These are phyloP conservation scores for Rhinichthys klamathensis DNA, from an alignment of 2,113 vertebrate genomes.

Conservation along the genomic window DNA sequence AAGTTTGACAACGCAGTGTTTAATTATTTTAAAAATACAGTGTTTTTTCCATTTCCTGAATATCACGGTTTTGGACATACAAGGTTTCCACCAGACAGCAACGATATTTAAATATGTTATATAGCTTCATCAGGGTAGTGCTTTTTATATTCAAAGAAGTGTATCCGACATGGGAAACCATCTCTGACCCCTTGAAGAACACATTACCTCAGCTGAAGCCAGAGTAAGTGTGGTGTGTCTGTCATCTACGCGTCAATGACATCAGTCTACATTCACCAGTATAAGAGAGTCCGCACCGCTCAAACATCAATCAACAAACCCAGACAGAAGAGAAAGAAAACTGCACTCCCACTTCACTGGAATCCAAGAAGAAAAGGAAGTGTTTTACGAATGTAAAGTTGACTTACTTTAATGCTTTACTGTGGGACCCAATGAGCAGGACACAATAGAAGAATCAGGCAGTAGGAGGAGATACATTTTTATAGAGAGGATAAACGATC, in stretches of 20 bases:
- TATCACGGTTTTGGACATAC: too few relatives aligned
- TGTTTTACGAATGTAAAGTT: constrained; percentile 11
- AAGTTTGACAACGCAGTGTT: too few relatives aligned
- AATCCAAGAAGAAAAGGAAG: constrained; percentile 28
- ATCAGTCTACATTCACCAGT: neutral
- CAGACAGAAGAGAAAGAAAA: neutral
- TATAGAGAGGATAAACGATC: constrained; percentile 21
- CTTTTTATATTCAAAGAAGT: neutral
- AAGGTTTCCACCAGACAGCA: too few relatives aligned
- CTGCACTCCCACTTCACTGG: neutral
- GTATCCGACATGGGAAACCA: neutral
- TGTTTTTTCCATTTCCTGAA: too few relatives aligned
- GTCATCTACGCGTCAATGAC: constrained; percentile 44
- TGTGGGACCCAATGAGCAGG: constrained; percentile 3
- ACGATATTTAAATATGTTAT: too few relatives aligned
- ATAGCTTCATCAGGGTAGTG: neutral
- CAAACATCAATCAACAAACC: constrained; percentile 32
- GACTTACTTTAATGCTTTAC: constrained; percentile 19
- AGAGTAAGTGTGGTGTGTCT: constrained; percentile 11
- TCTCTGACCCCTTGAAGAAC: constrained; percentile 17
- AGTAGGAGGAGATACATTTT: constrained; percentile 32
- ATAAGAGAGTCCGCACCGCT: constrained; percentile 18
- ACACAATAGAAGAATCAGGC: constrained; percentile 22
- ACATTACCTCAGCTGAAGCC: constrained; percentile 33
- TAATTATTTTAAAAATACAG: too few relatives aligned